Base-by-base conservation (phyloP, 2,888 invertebrate species). In the Allophyes oxyacanthae region DNA sequence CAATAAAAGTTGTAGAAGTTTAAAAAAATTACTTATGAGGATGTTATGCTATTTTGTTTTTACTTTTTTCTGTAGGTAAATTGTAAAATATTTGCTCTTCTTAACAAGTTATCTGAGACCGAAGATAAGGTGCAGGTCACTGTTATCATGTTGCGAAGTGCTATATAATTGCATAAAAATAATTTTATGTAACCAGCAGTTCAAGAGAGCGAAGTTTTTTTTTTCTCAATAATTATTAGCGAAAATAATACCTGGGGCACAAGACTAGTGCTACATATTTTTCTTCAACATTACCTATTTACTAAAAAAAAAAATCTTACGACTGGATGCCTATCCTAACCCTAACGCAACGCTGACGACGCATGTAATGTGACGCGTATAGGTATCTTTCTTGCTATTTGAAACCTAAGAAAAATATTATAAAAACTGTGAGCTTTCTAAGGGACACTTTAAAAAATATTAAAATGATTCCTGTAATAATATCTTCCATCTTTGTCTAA, bases 351-450 rank as follows among this genome's bases (percentile, higher is more conserved):
- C 28, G 28, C 8, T 28, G 28, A 20, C 20, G 25, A 6, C 25
- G 3, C 25, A 5, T 25, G 25, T 25, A 25, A 25, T 25, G 6
- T 5, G 25, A 5, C 25, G 25, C 25, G 25, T 6, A 6, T n/a
- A n/a, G n/a, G n/a, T n/a, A n/a, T n/a, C n/a, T n/a, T n/a, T n/a
- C n/a, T 25, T 25, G 25, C 6, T 26, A 10, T 9, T n/a, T 14
- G 25, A 1, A 11, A 10, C 11, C 13, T 10, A 26, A 41, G n/a
- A 45, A 13, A n/a, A 26, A 26, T 42, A 30, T 13, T 42, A 63
- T 72, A 52, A 28, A 53, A 68, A 72, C 76, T 75, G 76, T 75
- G 73, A 60, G 55, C n/a, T 75, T 52, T 68, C 53, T 32, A 64
- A 68, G 36, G 41, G 38, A 25, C 6, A 6, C 6, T 25, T 25